Evolutionary conservation across 2,888 invertebrate genomes (phyloP).

Genomic region (Noctua comes): DNA sequence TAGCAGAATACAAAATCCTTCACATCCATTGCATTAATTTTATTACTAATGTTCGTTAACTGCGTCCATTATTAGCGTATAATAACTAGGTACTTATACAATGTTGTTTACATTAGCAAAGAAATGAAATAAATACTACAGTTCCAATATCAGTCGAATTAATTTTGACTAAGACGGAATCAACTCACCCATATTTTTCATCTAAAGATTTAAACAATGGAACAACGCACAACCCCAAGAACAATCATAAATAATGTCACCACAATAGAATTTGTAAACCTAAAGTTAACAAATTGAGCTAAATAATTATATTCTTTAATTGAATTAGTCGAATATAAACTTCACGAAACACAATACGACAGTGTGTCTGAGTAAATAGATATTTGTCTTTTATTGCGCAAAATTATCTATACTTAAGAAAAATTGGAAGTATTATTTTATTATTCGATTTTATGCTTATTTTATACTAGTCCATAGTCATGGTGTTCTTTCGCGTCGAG

Average conservation of each 20-base stretch:
- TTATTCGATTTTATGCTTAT: slow-evolving; percentile 79
- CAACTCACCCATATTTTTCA: slow-evolving; percentile 75
- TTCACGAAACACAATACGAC: slow-evolving; percentile 54
- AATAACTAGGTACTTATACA: slow-evolving; percentile 62
- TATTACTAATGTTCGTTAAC: slow-evolving; percentile 56
- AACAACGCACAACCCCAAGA: slow-evolving; percentile 86
- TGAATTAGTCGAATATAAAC: slow-evolving; percentile 68
- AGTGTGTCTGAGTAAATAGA: slow-evolving; percentile 57
- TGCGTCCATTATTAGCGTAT: slow-evolving; percentile 58
- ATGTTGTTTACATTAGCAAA: slow-evolving; percentile 64
- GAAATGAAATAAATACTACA: slow-evolving; percentile 69
- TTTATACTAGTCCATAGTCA: slow-evolving; percentile 72
- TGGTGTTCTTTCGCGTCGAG: slow-evolving; percentile 76
- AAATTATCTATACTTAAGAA: slow-evolving; percentile 63
- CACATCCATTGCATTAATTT: slow-evolving; percentile 61
- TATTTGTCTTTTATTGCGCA: slow-evolving; percentile 67
- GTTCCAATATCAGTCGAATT: slow-evolving; percentile 80
- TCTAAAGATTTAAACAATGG: slow-evolving; percentile 76
- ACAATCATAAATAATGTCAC: slow-evolving; percentile 75
- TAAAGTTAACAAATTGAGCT: slow-evolving; percentile 87
- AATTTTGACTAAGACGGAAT: slow-evolving; percentile 85
- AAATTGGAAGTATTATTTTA: slow-evolving; percentile 72
- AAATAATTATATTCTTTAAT: slow-evolving; percentile 72
- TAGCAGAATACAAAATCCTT: slow-evolving; percentile 58
- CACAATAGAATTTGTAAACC: slow-evolving; percentile 81